phyloP scores from a whole-genome alignment of 2,888 invertebrate species.

The Amphipoea oculea region DNA sequence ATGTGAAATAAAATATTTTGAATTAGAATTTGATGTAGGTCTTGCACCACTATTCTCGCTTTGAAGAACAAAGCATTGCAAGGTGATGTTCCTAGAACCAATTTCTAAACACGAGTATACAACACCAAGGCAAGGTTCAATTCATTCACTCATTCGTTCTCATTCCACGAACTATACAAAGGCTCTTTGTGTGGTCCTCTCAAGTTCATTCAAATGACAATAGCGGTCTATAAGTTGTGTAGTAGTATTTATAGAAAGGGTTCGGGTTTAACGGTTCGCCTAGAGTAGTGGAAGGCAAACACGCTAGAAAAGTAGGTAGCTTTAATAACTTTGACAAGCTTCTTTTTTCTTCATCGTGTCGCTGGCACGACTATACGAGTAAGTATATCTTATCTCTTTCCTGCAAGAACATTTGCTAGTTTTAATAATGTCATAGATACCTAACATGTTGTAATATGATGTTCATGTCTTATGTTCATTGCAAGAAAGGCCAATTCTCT shows the following conservation, averaged over 20 bases:
- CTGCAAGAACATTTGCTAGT: neutral
- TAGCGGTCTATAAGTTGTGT: neutral
- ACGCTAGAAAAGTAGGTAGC: too few species aligned
- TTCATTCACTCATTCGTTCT: slow-evolving; percentile 23
- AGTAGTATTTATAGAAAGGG: neutral
- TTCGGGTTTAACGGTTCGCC: slow-evolving; percentile 1
- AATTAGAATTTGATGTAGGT: neutral
- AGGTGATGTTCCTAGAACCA: neutral
- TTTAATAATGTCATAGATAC: neutral
- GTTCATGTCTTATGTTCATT: neutral
- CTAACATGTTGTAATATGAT: neutral
- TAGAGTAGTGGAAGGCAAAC: neutral
- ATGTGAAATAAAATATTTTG: neutral
- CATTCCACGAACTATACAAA: slow-evolving; percentile 21
- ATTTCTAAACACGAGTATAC: neutral
- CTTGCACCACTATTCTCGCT: neutral
- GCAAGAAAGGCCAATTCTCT: neutral
- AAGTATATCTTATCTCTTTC: too few species aligned
- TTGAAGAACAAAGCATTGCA: neutral
- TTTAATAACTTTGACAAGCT: too few species aligned
- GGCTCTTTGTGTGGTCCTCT: slow-evolving; percentile 23
- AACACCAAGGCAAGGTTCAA: neutral
- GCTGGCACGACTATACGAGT: too few species aligned
- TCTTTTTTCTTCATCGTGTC: too few species aligned
- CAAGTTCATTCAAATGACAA: slow-evolving; percentile 40